Percentiles rank a stretch among this genome's conserved stretches.
Evolutionary conservation across 1,140 invertebrate genomes (phyloP).

Genomic region (Drosophila nigrodunni): DNA sequence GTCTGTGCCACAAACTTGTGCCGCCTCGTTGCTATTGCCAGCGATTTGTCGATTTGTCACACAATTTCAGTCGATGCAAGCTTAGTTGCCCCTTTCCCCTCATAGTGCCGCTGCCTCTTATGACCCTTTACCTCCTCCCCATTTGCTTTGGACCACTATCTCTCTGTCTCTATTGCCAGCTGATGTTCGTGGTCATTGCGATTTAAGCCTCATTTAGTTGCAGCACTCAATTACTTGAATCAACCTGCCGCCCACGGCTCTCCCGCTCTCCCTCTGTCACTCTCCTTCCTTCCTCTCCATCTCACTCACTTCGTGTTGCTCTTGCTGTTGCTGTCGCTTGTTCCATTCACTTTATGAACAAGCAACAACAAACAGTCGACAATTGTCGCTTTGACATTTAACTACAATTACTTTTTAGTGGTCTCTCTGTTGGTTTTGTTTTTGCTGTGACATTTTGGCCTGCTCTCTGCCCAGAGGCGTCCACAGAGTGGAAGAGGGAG

Average conservation of each 20-base stretch:
- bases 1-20: slow-evolving; percentile 23
- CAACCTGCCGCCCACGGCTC: slow-evolving; percentile 37
- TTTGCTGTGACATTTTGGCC: slow-evolving; percentile 43
- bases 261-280: slow-evolving; percentile 8
- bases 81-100: slow-evolving; percentile 6
- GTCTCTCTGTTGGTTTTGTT: slow-evolving; percentile 58
- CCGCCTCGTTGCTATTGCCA: slow-evolving; percentile 48
- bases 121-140: background rate
- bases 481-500: no score
- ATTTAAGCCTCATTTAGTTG: slow-evolving; percentile 70
- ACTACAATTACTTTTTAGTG: slow-evolving; percentile 79
- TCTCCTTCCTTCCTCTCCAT: background rate
- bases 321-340: slow-evolving; percentile 44
- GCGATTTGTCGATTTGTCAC: slow-evolving; percentile 64
- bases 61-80: slow-evolving; percentile 48
- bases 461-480: slow-evolving; percentile 4
- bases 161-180: slow-evolving; percentile 11
- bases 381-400: slow-evolving; percentile 82
- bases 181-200: slow-evolving; percentile 51
- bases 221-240: slow-evolving; percentile 66
- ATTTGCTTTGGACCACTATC: slow-evolving; percentile 1
- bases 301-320: slow-evolving; percentile 36
- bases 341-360: slow-evolving; percentile 72
- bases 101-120: background rate
- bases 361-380: slow-evolving; percentile 46